Percentiles rank a stretch among this genome's conserved stretches.
Conservation (phyloP, 1,140 invertebrate genomes). For the Sycophaga agraensis region DNA sequence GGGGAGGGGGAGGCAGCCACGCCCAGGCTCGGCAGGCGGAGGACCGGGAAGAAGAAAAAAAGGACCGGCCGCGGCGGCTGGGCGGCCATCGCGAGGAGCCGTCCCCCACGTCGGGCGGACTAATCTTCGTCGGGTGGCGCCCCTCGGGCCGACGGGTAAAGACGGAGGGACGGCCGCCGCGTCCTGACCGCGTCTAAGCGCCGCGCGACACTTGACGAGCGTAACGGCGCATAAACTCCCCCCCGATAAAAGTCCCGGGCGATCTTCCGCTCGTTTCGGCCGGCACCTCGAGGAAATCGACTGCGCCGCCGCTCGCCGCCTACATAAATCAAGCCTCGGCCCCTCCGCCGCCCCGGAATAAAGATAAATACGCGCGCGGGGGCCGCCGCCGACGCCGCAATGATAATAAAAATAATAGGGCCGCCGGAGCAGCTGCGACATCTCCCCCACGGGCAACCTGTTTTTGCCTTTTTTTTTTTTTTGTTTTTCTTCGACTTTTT, state of each 20-base stretch:
- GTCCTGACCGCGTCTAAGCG: neutral
- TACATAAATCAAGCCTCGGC: conserved; percentile 5
- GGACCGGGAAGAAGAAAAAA: conserved; percentile 13
- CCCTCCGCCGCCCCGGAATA: neutral
- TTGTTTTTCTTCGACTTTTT: too few species aligned
- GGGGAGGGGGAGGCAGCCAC: too few species aligned
- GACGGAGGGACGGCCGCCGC: too few species aligned
- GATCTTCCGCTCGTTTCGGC: neutral
- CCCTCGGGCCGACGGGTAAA: conserved; percentile 8
- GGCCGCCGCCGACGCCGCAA: too few species aligned
- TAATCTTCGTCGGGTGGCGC: too few species aligned
- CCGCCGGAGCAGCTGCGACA: too few species aligned
- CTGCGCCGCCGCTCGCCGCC: neutral
- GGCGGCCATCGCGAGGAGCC: too few species aligned
- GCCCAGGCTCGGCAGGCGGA: too few species aligned
- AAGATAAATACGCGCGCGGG: neutral
- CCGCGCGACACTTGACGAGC: conserved; percentile 19
- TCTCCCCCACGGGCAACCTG: too few species aligned
- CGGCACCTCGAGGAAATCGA: neutral
- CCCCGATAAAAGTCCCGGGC: neutral
- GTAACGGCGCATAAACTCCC: conserved; percentile 16
- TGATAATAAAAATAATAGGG: neutral
- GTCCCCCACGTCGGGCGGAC: neutral
- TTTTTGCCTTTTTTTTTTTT: too few species aligned
- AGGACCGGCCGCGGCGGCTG: too few species aligned